Percentiles rank a stretch among this genome's conserved stretches.
phyloP scores from a whole-genome alignment of 2,888 invertebrate species.

The Alviniconcha strummeri region DNA sequence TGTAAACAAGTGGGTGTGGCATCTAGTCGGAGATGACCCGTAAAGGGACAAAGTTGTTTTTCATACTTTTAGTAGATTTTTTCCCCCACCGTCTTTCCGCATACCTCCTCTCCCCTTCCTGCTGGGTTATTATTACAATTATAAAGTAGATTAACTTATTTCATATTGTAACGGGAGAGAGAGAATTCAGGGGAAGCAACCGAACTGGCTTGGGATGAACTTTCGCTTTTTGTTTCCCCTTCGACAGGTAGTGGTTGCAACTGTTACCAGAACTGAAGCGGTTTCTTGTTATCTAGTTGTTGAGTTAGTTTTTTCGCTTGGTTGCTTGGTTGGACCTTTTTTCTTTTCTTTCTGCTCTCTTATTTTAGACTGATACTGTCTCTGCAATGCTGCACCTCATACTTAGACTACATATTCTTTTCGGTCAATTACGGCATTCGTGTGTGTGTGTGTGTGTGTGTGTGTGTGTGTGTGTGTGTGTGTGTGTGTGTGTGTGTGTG shows the following conservation, averaged over 20 bases:
- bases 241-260: no score
- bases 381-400: no score
- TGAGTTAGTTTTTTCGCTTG: no score
- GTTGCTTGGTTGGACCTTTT: no score
- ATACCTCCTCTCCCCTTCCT: background rate
- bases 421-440: no score
- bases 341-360: no score
- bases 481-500: background rate
- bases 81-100: background rate
- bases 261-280: no score
- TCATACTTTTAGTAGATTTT: no score
- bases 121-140: background rate
- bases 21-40: background rate
- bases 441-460: background rate
- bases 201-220: background rate
- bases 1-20: conserved; percentile 30
- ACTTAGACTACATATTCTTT: no score
- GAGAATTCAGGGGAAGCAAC: background rate
- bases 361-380: no score
- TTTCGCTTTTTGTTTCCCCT: background rate
- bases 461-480: background rate
- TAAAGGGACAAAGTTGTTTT: conserved; percentile 9
- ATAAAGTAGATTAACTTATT: background rate
- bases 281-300: no score
- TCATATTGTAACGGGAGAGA: background rate